These are phyloP conservation scores for Uria lomvia DNA, from an alignment of 2,113 vertebrate species.

Conservation along the genomic window DNA sequence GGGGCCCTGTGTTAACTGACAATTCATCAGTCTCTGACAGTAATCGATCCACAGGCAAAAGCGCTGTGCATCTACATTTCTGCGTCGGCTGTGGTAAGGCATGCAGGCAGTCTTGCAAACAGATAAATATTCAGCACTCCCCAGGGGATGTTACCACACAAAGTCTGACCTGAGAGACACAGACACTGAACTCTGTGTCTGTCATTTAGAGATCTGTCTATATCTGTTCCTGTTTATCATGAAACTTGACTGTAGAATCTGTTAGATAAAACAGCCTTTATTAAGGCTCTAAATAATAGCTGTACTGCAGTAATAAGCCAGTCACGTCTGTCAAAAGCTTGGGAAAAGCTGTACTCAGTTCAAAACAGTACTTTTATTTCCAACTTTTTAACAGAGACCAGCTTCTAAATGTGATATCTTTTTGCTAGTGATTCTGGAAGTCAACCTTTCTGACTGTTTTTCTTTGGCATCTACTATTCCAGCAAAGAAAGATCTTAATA, in stretches of 20 bases:
- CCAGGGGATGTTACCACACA: neutral
- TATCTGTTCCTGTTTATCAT: neutral
- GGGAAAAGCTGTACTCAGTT: constrained; percentile 1
- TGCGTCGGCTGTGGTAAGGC: neutral
- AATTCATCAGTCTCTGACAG: neutral
- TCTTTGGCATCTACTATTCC: constrained; percentile 13
- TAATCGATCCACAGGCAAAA: neutral
- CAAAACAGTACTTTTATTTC: constrained; percentile 40
- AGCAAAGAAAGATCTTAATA: neutral
- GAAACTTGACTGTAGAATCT: neutral
- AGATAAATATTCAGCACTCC: neutral
- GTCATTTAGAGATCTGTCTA: neutral
- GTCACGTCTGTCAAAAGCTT: neutral
- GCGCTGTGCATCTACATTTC: neutral
- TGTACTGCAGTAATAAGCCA: neutral
- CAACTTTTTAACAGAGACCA: constrained; percentile 41
- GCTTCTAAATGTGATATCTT: constrained; percentile 35
- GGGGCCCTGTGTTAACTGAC: neutral
- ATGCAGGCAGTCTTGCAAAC: neutral
- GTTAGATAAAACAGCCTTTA: neutral
- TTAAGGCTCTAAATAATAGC: neutral
- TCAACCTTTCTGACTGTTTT: constrained; percentile 27
- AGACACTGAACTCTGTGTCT: neutral
- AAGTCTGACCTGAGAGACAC: neutral
- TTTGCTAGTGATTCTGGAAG: constrained; percentile 41